Base-by-base conservation (phyloP, 1,140 invertebrate species). In the Scaptomyza montana region DNA sequence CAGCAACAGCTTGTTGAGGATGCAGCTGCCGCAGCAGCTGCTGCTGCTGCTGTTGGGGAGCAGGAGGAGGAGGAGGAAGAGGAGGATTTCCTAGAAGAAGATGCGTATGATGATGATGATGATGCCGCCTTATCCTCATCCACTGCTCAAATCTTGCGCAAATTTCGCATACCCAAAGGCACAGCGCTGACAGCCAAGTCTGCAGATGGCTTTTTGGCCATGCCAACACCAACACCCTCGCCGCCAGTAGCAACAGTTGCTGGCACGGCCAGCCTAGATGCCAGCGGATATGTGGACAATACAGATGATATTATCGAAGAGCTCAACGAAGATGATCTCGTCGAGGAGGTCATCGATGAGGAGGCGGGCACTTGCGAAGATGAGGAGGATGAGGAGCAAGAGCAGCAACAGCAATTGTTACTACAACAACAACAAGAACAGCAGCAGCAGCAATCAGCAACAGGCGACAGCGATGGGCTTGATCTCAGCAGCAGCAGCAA, bases 91-190 rank as follows among this genome's bases (percentile, higher is more conserved):
- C 55, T 89, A n/a, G 84, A 77, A 16, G 79, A 77, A 21, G 79
- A 89, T 39, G 47, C 77, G 16, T 80, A 89, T 45, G 84, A 89
- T 13, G 82, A 87, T 28, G 80, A 84, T 46, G 79, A 57, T 39
- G 51, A 13, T 33, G 30, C 30, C 10, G 60, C 61, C 2, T 63
- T 90, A 25, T 80, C 81, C 47, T 77, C 85, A 10, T 81, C 80
- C 7, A 91, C 90, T 8, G 90, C 90, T 3, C 86, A 91, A 69
- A 90, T 91, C 41, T 53, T 91, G 28, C 86, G 90, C 10, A 91
- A 91, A 61, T 91, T 91, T 47, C 90, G 90, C 63, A 91, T 91
- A 74, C 90, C 90, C 28, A 91, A 91, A 30, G 90, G 90, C 25
- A 91, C 90, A 2, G 90, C 90, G 2, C 47, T 91, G 21, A 91